Conservation (phyloP, 92 coral and sea anemone genomes). For the Parazoanthus swiftii region DNA sequence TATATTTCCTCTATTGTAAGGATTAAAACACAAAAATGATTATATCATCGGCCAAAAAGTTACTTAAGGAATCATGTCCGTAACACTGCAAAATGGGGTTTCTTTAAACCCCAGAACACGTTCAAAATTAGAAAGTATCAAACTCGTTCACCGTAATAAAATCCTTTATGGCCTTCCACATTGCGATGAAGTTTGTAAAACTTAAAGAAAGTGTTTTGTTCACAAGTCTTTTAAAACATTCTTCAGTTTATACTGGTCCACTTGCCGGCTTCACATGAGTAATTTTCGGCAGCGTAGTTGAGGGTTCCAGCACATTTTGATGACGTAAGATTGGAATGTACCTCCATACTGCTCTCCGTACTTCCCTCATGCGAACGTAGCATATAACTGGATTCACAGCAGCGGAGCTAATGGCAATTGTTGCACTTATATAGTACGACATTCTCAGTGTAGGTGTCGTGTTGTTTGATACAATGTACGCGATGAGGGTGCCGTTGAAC, state of each 20-base stretch:
- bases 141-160: no score
- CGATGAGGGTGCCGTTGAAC: constrained; percentile 15
- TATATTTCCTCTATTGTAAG: no score
- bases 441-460: not conserved
- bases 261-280: not conserved
- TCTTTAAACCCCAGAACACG: no score
- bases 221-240: no score
- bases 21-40: no score
- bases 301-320: not conserved
- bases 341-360: not conserved
- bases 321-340: not conserved
- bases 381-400: constrained; percentile 23
- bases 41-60: no score
- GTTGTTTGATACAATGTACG: not conserved
- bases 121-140: no score
- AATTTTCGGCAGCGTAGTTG: not conserved
- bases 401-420: constrained; percentile 24
- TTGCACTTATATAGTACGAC: constrained; percentile 2
- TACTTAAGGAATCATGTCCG: no score
- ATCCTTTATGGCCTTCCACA: no score
- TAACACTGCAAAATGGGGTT: no score
- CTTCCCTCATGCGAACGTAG: constrained; percentile 18
- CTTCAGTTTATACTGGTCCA: not conserved
- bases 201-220: not conserved
- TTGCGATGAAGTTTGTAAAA: no score